Percentiles rank a stretch among this genome's conserved stretches.
These are phyloP conservation scores for Drymodes brunneopygia DNA, from an alignment of 2,113 vertebrate genomes.

Conservation along the genomic window DNA sequence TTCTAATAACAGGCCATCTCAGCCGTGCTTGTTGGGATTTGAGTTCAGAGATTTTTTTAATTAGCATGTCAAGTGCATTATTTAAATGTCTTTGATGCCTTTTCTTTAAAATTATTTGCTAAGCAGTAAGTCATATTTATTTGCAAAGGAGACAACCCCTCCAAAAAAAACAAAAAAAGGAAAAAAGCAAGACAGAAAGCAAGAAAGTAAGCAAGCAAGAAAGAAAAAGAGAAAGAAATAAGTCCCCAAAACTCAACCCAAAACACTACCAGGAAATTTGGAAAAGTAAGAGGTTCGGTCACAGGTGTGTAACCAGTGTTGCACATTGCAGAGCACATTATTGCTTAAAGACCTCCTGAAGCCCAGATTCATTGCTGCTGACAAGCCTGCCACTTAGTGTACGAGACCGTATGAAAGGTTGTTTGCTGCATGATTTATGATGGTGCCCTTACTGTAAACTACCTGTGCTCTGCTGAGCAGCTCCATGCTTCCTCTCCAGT, in stretches of 20 bases:
- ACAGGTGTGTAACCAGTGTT: neutral
- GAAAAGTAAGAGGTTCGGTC: neutral
- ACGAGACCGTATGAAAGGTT: neutral
- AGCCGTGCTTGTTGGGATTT: conserved; percentile 11
- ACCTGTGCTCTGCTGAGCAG: neutral
- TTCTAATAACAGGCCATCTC: conserved; percentile 30
- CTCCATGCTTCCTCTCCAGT: neutral
- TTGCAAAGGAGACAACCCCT: neutral
- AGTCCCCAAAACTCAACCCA: neutral
- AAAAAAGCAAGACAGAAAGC: neutral
- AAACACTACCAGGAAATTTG: neutral
- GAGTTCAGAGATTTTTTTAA: neutral
- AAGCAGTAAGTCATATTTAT: conserved; percentile 15
- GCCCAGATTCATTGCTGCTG: conserved; percentile 26
- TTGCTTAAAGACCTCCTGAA: conserved; percentile 25
- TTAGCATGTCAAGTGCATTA: neutral
- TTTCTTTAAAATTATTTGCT: conserved; percentile 22
- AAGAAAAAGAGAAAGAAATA: neutral
- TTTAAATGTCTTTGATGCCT: conserved; percentile 29
- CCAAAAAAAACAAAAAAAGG: neutral
- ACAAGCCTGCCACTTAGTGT: conserved; percentile 20
- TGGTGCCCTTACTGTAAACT: conserved; percentile 29
- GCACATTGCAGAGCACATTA: neutral
- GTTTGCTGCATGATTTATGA: neutral
- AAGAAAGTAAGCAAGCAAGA: neutral